Conservation (phyloP, 2,797 vertebrate species). For the Chaetophractus vellerosus region DNA sequence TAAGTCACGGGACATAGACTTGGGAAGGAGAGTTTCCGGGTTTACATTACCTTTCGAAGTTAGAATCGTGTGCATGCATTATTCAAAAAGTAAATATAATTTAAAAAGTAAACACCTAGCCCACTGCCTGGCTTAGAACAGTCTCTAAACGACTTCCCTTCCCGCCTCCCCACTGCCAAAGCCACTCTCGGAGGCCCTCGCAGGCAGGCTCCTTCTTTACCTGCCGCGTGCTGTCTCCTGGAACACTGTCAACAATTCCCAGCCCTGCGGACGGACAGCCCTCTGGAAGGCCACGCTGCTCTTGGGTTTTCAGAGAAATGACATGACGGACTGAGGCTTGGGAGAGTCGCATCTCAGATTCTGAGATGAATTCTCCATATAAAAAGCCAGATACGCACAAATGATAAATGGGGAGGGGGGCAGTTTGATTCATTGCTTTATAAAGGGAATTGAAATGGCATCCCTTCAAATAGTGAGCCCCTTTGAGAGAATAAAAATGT, state of each 20-base stretch:
- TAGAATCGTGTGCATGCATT: not conserved
- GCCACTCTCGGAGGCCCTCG: not conserved
- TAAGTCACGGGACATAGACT: fast-evolving
- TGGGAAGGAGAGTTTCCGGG: not conserved
- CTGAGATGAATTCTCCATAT: not conserved
- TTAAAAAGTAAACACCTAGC: not conserved
- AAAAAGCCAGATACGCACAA: not conserved
- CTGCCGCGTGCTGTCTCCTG: not conserved
- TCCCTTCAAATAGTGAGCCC: not conserved
- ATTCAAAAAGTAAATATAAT: constrained; percentile 7
- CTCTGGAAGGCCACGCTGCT: fast-evolving
- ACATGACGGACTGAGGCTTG: not conserved
- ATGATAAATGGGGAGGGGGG: not conserved
- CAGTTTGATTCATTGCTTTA: not conserved
- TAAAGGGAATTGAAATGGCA: not conserved
- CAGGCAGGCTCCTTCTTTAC: not conserved
- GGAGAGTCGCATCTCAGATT: not conserved
- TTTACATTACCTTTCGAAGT: not conserved
- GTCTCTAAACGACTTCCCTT: not conserved
- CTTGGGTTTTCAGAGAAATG: not conserved
- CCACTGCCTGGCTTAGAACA: not conserved
- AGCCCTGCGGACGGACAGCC: fast-evolving
- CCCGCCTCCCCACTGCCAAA: no score
- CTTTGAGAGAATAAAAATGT: not conserved
- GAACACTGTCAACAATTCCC: not conserved